Evolutionary conservation across 2,888 invertebrate genomes (phyloP), one percentile per base, ranked within the genome.

Genomic region (Sarcophaga subvicina): DNA sequence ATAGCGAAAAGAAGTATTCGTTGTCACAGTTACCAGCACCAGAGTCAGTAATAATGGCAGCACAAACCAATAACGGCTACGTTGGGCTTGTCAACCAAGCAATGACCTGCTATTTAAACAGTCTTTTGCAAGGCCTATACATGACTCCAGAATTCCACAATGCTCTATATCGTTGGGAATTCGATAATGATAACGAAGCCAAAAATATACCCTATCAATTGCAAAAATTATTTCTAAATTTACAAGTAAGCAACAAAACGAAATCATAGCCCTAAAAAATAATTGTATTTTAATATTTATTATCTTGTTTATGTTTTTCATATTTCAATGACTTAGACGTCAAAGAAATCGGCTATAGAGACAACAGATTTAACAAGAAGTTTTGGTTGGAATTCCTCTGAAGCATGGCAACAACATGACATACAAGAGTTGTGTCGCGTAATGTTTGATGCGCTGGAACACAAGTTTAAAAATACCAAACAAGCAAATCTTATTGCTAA

Each of bases 111-210:
- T 98, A 98, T 92, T 94, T 98, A 83, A 98, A 98, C 94, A 97
- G 97, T 93, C 94, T 98, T 69, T 94, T 98, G 37, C 98, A 98
- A 94, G 97, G 98, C 0, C 94, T 98, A 6, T 98, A 95, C 91
- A 98, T 98, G 97, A 98, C 98, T 2, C 98, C 98, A 1, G 98
- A 98, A 93, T 98, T 98, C 92, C 94, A 98, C 62, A 98, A 98
- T 94, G 97, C 97, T 4, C 93, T 98, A 59, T 98, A 98, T 92
- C 96, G 96, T 90, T 97, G 97, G 96, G 96, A 96, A 91, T 97
- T 96, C 91, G 96, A 96, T 90, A 96, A 95, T 10, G 95, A 95
- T 89, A 96, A 96, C 88, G 95, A 95, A 89, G 90, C 91, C 4
- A 96, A 96, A 90, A 97, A 96, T 89, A 97, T 98, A 89, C 98